A percentile compares a stretch with the other conserved stretches of the same genome.
These are phyloP conservation scores for Euphysa ruthae DNA, from an alignment of 30 jellyfish, hydroid and myxozoan genomes.

Conservation along the genomic window DNA sequence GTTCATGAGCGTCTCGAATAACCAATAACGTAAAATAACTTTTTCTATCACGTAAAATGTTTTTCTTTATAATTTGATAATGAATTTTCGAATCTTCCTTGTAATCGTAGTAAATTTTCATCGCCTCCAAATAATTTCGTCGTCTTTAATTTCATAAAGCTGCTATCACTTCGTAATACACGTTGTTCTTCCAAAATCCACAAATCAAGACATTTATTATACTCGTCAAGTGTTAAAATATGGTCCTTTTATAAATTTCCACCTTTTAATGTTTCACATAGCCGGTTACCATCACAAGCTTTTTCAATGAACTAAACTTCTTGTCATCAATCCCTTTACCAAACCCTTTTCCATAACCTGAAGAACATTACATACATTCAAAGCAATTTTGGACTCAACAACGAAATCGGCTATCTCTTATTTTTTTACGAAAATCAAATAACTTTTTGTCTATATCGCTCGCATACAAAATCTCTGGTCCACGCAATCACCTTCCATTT, in stretches of 20 bases:
- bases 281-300: background rate
- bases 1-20: slow-evolving; percentile 20
- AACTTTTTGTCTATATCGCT: no score
- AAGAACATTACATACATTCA: no score
- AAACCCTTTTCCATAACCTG: no score
- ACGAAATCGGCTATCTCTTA: no score
- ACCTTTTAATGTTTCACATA: no score
- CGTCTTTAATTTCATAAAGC: slow-evolving; percentile 2
- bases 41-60: background rate
- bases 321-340: no score
- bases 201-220: background rate
- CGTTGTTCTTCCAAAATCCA: slow-evolving; percentile 13
- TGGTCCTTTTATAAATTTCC: slow-evolving; percentile 4
- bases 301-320: background rate
- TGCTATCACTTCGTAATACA: background rate
- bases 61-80: background rate
- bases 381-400: no score
- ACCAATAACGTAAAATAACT: slow-evolving; percentile 17
- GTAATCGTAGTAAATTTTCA: background rate
- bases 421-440: no score
- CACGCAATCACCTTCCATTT: no score
- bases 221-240: slow-evolving; percentile 15
- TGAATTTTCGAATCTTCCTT: slow-evolving; percentile 25
- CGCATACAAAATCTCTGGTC: no score
- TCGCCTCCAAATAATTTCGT: slow-evolving; percentile 24